Evolutionary conservation across 2,888 invertebrate species (phyloP).

Genomic region (Archips crataeganus): DNA sequence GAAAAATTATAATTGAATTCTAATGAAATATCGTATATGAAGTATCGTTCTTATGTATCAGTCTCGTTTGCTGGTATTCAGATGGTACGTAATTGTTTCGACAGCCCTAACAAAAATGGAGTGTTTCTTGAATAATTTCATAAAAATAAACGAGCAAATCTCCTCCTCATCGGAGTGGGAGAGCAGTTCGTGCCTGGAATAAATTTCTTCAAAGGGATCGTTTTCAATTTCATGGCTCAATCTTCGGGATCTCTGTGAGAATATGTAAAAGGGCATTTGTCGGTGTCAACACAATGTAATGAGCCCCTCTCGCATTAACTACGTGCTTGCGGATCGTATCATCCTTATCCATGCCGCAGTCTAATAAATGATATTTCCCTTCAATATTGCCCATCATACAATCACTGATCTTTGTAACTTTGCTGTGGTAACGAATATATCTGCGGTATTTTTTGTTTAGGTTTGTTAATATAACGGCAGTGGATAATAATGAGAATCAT

Average conservation of each 20-base stretch:
- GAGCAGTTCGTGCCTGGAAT: constrained; percentile 84
- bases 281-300: constrained; percentile 84
- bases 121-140: constrained; percentile 82
- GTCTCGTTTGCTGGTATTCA: constrained; percentile 15
- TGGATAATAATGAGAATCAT: constrained; percentile 40
- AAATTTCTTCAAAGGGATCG: constrained; percentile 85
- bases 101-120: constrained; percentile 66
- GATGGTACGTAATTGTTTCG: constrained; percentile 48
- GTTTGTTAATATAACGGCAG: constrained; percentile 26
- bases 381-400: constrained; percentile 21
- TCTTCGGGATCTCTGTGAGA: constrained; percentile 83
- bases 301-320: constrained; percentile 78
- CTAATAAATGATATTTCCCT: constrained; percentile 17
- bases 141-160: constrained; percentile 85
- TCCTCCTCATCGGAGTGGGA: constrained; percentile 78
- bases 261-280: constrained; percentile 85
- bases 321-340: constrained; percentile 70
- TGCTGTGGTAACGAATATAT: neutral
- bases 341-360: constrained; percentile 50
- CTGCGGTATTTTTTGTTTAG: constrained; percentile 5
- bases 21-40: no score
- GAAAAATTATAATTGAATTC: no score
- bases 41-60: neutral
- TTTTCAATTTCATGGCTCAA: constrained; percentile 86
- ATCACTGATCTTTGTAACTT: constrained; percentile 17